Percentiles rank a stretch among this genome's conserved stretches.
Conservation (phyloP, 1,140 invertebrate genomes). For the Littorina saxatilis region DNA sequence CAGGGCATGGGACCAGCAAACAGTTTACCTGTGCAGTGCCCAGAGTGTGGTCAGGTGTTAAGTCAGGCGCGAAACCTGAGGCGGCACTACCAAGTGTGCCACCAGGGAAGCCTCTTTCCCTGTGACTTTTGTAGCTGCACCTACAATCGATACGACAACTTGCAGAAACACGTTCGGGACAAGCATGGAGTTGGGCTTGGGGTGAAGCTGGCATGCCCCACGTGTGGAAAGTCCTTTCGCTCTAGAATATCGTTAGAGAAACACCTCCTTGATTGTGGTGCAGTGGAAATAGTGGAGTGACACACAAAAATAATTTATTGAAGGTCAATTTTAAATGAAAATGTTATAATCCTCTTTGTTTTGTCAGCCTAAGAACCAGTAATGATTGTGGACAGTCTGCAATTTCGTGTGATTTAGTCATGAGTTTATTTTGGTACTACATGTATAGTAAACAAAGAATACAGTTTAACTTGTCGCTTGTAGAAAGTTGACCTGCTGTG, state of each 20-base stretch:
- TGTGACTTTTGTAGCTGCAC: slow-evolving; percentile 25
- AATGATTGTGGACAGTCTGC: too few species aligned
- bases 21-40: slow-evolving; percentile 23
- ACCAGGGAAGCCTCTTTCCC: slow-evolving; percentile 21
- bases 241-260: background rate
- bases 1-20: too few species aligned
- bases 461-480: too few species aligned
- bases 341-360: too few species aligned
- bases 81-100: slow-evolving; percentile 35
- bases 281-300: background rate
- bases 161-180: slow-evolving; percentile 28
- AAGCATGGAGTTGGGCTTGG: slow-evolving; percentile 16
- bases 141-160: slow-evolving; percentile 28
- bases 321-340: too few species aligned
- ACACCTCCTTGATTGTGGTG: background rate
- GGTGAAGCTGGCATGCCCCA: slow-evolving; percentile 21
- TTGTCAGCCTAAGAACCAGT: too few species aligned
- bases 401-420: too few species aligned
- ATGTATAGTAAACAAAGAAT: too few species aligned
- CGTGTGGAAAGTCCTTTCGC: slow-evolving; percentile 10
- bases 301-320: too few species aligned
- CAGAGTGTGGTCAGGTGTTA: slow-evolving; percentile 37
- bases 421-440: too few species aligned
- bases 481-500: too few species aligned
- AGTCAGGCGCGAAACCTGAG: slow-evolving; percentile 36